Percentiles rank a stretch among this genome's conserved stretches.
Conservation (phyloP, 2,797 vertebrate species). For the Sebastes hubbsi region DNA sequence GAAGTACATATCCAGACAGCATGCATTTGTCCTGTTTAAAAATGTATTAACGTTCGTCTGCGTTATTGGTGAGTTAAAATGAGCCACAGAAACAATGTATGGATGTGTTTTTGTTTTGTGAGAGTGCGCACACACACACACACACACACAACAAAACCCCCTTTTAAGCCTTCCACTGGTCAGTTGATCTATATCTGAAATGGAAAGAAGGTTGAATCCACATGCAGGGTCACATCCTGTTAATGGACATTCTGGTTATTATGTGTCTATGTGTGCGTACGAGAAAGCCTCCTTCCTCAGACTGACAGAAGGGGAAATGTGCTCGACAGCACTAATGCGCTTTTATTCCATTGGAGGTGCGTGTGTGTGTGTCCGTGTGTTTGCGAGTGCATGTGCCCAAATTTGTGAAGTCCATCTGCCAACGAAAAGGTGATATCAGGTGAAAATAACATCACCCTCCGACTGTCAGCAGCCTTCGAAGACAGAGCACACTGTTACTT, state of each 20-base stretch:
- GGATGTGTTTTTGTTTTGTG: neutral
- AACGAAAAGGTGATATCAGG: slow-evolving; percentile 29
- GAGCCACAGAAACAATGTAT: neutral
- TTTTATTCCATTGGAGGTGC: slow-evolving; percentile 12
- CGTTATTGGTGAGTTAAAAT: neutral
- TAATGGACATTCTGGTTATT: slow-evolving; percentile 29
- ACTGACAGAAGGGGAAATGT: slow-evolving; percentile 25
- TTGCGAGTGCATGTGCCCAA: neutral
- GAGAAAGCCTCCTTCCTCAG: slow-evolving; percentile 4
- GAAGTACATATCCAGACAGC: slow-evolving; percentile 6
- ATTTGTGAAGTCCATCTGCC: slow-evolving; percentile 43
- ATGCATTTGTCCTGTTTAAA: neutral
- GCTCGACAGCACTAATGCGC: slow-evolving; percentile 14
- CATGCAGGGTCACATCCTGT: slow-evolving; percentile 16
- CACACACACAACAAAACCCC: neutral
- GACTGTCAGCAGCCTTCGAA: slow-evolving; percentile 16
- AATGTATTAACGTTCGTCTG: neutral
- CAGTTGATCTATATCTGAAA: slow-evolving; percentile 10
- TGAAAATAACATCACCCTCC: slow-evolving; percentile 40
- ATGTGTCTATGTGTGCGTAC: neutral
- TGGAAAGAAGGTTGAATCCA: slow-evolving; percentile 27
- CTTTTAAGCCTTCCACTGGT: neutral
- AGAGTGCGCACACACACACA: too few species aligned
- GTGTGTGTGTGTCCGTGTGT: neutral
- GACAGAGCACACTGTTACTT: slow-evolving; percentile 31